Conservation (phyloP, 2,797 vertebrate species). For the Galaxias olidus region DNA sequence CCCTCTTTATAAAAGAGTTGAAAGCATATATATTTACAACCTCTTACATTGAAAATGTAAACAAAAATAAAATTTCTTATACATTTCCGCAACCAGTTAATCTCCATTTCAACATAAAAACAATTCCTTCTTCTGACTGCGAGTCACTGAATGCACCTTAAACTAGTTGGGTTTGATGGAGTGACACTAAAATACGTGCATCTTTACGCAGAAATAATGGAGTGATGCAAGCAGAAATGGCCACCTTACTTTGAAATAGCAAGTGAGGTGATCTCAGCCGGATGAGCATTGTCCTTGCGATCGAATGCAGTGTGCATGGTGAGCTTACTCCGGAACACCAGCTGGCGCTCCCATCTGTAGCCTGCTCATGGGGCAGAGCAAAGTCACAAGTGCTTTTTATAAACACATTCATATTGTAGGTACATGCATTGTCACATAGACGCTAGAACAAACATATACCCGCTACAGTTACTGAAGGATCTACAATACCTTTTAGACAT, state of each 20-base stretch:
- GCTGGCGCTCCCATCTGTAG: constrained; percentile 96
- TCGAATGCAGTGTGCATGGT: constrained; percentile 99
- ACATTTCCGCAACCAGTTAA: no score
- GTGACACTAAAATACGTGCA: no score
- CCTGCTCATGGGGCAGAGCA: constrained; percentile 69
- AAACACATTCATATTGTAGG: not conserved
- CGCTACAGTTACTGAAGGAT: not conserved
- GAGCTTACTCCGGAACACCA: constrained; percentile 96
- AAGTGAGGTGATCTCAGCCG: constrained; percentile 91
- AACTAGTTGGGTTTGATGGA: no score
- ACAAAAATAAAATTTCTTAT: no score
- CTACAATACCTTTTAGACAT: no score
- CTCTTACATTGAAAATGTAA: no score
- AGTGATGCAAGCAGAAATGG: not conserved
- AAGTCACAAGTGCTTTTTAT: constrained; percentile 29
- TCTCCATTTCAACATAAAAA: no score
- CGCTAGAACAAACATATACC: not conserved
- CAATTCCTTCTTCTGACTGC: no score
- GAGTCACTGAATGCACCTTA: no score
- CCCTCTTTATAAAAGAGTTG: no score
- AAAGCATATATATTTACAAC: no score
- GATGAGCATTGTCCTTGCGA: constrained; percentile 96
- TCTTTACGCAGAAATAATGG: no score
- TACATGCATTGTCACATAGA: not conserved
- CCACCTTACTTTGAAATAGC: constrained; percentile 90